Conservation (phyloP, 64 coral and sea anemone species). For the Stichodactyla helianthus region DNA sequence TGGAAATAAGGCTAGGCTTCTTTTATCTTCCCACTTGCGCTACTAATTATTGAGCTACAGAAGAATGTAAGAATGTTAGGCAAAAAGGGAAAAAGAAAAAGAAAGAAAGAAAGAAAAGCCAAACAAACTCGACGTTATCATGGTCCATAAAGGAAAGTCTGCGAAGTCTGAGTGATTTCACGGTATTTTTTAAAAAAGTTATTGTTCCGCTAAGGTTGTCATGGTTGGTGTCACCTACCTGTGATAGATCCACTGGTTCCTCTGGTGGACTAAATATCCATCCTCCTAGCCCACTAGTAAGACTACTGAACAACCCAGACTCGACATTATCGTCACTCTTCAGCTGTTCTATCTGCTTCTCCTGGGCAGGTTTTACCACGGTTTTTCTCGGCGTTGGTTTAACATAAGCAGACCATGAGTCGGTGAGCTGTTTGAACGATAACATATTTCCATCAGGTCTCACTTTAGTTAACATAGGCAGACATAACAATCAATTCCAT, state of each 20-base stretch:
- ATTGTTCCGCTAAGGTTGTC: not conserved
- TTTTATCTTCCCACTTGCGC: too few species aligned
- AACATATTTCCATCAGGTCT: not conserved
- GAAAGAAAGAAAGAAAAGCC: not conserved
- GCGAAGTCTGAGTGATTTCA: too few species aligned
- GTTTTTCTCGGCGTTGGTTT: conserved; percentile 1
- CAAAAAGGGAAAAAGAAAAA: too few species aligned
- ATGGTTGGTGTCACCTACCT: not conserved
- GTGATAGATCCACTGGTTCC: not conserved
- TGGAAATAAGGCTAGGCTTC: too few species aligned
- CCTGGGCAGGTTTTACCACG: not conserved
- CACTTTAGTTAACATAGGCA: too few species aligned
- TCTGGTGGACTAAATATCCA: conserved; percentile 21
- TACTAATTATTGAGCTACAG: too few species aligned
- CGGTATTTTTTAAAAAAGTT: not conserved
- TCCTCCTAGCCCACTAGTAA: conserved; percentile 33
- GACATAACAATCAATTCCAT: too few species aligned
- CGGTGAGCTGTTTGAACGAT: conserved; percentile 41
- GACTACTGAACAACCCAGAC: conserved; percentile 3
- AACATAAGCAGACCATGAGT: conserved; percentile 66
- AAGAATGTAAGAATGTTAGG: too few species aligned
- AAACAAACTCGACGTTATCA: too few species aligned
- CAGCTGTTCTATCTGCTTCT: conserved; percentile 11
- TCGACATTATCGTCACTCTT: not conserved
- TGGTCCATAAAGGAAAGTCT: too few species aligned